Conservation (phyloP, 2,797 vertebrate species). For the Ciconia nigra region DNA sequence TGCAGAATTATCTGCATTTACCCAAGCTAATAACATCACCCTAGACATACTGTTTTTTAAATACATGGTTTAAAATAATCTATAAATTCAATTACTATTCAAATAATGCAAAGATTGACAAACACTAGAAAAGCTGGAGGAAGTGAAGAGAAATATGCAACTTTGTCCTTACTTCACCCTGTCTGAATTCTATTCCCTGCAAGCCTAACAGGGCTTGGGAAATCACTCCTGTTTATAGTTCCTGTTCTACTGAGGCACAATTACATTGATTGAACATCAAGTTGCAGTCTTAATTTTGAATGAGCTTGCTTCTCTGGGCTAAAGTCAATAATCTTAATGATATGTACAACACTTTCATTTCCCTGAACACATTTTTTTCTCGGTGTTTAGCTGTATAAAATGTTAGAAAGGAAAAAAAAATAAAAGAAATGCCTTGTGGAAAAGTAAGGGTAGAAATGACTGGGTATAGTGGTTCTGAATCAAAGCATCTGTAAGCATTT, state of each 20-base stretch:
- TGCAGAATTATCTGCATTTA: slow-evolving; percentile 68
- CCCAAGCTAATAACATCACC: slow-evolving; percentile 58
- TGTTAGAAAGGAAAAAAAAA: neutral
- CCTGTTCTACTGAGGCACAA: neutral
- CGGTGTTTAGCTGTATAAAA: neutral
- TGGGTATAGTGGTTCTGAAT: neutral
- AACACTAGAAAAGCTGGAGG: neutral
- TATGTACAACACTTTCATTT: neutral
- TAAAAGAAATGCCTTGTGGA: neutral
- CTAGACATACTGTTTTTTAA: slow-evolving; percentile 35
- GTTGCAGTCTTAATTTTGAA: neutral
- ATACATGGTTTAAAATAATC: slow-evolving; percentile 36
- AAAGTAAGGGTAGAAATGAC: neutral
- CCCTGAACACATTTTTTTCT: neutral
- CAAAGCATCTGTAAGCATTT: neutral
- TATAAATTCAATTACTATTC: slow-evolving; percentile 22
- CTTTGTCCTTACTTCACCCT: neutral
- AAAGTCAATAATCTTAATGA: neutral
- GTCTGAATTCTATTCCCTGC: neutral
- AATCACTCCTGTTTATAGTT: neutral
- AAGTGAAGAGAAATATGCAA: neutral
- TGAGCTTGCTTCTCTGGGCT: neutral
- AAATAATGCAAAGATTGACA: neutral
- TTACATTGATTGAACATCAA: neutral
- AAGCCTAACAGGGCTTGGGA: neutral